phyloP scores from a whole-genome alignment of 2,113 vertebrate species.

The Rattus rattus region DNA sequence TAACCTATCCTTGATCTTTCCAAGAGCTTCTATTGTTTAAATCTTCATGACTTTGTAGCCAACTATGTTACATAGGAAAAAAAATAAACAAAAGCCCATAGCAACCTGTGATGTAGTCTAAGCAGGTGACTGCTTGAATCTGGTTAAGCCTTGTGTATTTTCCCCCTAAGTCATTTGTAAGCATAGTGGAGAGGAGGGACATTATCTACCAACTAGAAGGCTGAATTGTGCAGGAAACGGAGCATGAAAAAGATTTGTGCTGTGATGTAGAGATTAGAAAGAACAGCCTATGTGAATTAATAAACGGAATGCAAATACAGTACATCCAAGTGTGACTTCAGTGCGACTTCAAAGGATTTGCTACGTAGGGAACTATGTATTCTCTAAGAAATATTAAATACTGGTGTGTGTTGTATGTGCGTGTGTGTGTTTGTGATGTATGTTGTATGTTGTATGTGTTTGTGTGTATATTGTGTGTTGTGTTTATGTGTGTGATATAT shows the following conservation, averaged over 20 bases:
- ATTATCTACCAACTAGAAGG: slow-evolving; percentile 78
- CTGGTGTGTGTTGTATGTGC: background rate
- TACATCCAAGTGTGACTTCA: slow-evolving; percentile 75
- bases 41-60: background rate
- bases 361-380: slow-evolving; percentile 29
- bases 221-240: slow-evolving; percentile 79
- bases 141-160: background rate
- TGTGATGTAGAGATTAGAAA: slow-evolving; percentile 84
- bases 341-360: slow-evolving; percentile 51
- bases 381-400: slow-evolving; percentile 53
- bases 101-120: background rate
- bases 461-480: background rate
- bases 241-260: slow-evolving; percentile 85
- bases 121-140: slow-evolving; percentile 22
- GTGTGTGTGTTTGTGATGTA: background rate
- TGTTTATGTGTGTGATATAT: too few species aligned
- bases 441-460: background rate
- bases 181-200: slow-evolving; percentile 71
- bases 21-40: background rate
- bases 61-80: background rate
- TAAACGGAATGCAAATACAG: slow-evolving; percentile 82
- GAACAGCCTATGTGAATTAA: slow-evolving; percentile 80
- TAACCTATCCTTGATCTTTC: background rate
- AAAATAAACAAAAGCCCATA: slow-evolving; percentile 27
- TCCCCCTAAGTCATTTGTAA: slow-evolving; percentile 71